These are phyloP conservation scores for Philantomba maxwellii DNA, from an alignment of 2,113 vertebrate genomes.

Conservation along the genomic window DNA sequence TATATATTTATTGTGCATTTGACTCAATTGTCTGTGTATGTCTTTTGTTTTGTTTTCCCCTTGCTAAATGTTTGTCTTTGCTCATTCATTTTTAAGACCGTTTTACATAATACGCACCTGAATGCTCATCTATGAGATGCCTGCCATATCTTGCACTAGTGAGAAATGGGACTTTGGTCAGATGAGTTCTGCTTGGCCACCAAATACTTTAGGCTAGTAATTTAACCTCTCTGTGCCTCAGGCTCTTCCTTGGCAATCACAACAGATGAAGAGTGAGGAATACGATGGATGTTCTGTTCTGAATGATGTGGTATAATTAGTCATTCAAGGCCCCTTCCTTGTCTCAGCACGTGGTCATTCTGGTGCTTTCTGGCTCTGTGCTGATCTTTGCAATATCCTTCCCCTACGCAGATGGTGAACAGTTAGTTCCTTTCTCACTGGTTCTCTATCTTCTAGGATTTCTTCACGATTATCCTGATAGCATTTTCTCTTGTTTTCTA, in stretches of 20 bases:
- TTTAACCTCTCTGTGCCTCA: neutral
- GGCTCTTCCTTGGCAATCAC: neutral
- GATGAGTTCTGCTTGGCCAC: neutral
- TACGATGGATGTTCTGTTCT: accelerated
- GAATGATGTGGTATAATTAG: neutral
- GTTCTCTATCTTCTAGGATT: neutral
- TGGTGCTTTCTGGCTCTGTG: neutral
- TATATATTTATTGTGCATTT: neutral
- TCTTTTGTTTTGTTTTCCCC: neutral
- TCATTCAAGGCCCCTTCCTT: neutral
- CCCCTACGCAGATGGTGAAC: accelerated
- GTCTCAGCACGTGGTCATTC: neutral
- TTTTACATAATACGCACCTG: neutral
- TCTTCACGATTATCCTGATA: neutral
- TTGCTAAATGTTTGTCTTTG: neutral
- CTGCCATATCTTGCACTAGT: neutral
- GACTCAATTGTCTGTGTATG: neutral
- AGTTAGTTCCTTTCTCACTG: neutral
- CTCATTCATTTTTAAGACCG: neutral
- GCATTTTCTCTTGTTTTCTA: neutral
- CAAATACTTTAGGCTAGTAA: neutral
- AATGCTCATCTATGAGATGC: neutral
- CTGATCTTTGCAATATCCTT: neutral
- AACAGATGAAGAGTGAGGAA: neutral
- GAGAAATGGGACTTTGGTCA: neutral